phyloP scores from a whole-genome alignment of 2,888 invertebrate genomes.

The Quadroppia sp. region DNA sequence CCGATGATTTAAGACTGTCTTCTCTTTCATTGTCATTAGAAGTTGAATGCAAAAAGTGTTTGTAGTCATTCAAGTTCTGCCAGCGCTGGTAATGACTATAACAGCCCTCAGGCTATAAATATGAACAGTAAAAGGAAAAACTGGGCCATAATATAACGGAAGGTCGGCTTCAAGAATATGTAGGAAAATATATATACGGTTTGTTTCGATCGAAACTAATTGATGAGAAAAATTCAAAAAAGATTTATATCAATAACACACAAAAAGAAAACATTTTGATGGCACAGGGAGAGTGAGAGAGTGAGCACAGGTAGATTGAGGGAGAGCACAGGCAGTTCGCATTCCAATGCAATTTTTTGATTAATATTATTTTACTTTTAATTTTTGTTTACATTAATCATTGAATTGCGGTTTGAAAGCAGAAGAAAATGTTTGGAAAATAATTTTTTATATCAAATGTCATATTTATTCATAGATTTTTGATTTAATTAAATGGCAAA shows the following conservation, averaged over 20 bases:
- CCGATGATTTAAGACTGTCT: slow-evolving; percentile 2
- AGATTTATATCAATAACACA: neutral
- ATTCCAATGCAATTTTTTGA: neutral
- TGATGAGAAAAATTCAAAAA: neutral
- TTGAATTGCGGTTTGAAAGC: neutral
- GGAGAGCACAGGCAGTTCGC: neutral
- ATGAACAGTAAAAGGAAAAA: slow-evolving; percentile 23
- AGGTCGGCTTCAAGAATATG: slow-evolving; percentile 16
- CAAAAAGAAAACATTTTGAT: neutral
- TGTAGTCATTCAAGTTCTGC: neutral
- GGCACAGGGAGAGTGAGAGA: neutral
- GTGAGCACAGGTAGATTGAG: neutral
- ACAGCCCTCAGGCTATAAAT: slow-evolving; percentile 20
- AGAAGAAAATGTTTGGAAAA: neutral
- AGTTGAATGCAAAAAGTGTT: neutral
- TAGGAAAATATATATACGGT: neutral
- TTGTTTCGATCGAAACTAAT: neutral
- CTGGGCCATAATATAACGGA: slow-evolving; percentile 33
- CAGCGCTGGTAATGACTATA: neutral
- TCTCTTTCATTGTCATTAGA: slow-evolving; percentile 19
- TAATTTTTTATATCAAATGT: no score
- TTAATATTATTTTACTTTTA: neutral
- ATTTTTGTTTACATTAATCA: slow-evolving; percentile 14
- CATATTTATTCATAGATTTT: no score
- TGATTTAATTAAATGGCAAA: neutral